Evolutionary conservation across 2,888 invertebrate species (phyloP).

Genomic region (Eupithecia tripunctaria): DNA sequence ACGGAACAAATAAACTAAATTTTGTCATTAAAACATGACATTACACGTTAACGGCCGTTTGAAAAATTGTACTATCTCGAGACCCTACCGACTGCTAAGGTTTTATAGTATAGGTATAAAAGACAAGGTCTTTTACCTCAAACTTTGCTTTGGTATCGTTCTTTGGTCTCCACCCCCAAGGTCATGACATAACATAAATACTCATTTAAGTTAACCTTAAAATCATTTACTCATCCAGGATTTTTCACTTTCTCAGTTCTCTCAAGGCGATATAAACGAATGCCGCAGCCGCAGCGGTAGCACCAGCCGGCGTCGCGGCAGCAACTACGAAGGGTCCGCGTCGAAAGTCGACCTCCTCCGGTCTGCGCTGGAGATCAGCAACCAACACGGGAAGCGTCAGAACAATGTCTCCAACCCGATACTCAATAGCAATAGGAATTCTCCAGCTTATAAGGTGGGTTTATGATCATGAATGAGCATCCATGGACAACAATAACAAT

Average conservation of each 20-base stretch:
- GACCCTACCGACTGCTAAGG: no score
- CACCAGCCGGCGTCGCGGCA: conserved; percentile 82
- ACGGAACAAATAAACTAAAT: no score
- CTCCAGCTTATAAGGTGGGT: conserved; percentile 71
- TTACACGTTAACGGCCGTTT: no score
- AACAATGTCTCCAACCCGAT: conserved; percentile 84
- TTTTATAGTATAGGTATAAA: no score
- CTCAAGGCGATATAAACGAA: conserved; percentile 82
- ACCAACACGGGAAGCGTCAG: conserved; percentile 81
- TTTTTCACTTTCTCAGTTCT: conserved; percentile 64
- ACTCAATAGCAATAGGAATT: conserved; percentile 67
- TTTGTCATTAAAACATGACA: no score
- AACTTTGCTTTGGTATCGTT: no score
- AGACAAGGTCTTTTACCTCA: no score
- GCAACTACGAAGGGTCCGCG: conserved; percentile 84
- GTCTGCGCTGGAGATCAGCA: conserved; percentile 88
- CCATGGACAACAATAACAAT: not conserved
- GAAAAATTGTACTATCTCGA: no score
- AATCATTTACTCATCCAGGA: not conserved
- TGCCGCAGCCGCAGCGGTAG: conserved; percentile 80
- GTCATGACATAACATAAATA: no score
- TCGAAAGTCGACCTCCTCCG: conserved; percentile 88
- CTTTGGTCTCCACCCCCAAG: no score
- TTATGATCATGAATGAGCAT: no score
- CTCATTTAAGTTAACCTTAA: no score